Evolutionary conservation across 2,113 vertebrate genomes (phyloP), one percentile per base, ranked within the genome.

Genomic region (Rhinichthys klamathensis): DNA sequence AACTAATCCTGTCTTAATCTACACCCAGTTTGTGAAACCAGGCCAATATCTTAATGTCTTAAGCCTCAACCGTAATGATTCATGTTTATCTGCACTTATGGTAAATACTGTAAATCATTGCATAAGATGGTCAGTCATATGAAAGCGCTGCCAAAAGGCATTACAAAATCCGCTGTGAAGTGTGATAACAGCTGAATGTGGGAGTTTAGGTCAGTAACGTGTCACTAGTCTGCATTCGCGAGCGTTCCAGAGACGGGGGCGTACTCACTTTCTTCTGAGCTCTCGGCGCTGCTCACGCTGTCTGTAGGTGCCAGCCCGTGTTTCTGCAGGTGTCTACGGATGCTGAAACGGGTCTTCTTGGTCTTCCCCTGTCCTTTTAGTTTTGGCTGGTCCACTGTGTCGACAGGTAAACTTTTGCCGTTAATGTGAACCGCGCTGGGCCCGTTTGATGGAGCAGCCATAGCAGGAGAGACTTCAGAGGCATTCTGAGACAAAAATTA

Each of bases 221-320:
- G 23, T 25, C 21, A 56, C 69, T 72, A 41, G 35, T 72, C 35
- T 12, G 21, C 10, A 49, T 74, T 74, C 41, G 3, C 2, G 41
- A 74, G 38, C 5, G 44, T 35, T 80, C 77, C 25, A 54, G 51
- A 46, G 60, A 54, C 18, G 44, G 44, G 51, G 46, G 13, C 4
- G 16, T 41, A 94, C 96, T 96, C 91, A 98, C 96, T 95, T 67
- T 95, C 95, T 8, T 95, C 89, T 0, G 67, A 41, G 18, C 95
- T 95, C 88, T 98, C 96, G 0, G 95, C 65, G 89, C 97, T 98
- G 89, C 96, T 98, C 92, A 97, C 74, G 3, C 96, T 99, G 89
- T 98, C 96, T 0, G 92, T 44, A 0, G 90, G 93, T 1, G 95
- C 91, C 25, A 98, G 90, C 12, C 96, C 89, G 0, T 95, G 96